These are phyloP conservation scores for Monopis laevigella DNA, from an alignment of 2,888 invertebrate genomes.

Conservation along the genomic window DNA sequence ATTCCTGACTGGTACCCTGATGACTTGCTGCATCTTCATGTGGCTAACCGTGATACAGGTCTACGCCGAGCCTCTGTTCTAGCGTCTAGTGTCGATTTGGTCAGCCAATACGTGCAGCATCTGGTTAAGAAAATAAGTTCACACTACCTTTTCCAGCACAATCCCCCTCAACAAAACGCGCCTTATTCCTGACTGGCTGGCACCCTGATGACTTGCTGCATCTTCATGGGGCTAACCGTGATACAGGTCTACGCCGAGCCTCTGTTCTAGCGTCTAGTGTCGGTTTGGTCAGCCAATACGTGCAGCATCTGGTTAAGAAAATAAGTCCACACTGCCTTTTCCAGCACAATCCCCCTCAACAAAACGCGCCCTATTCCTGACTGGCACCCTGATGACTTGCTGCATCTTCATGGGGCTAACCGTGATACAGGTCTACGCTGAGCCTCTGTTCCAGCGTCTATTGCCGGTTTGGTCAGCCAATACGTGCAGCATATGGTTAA, in stretches of 20 bases:
- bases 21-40: constrained; percentile 5
- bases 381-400: constrained; percentile 2
- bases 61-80: constrained; percentile 6
- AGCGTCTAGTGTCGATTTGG: no score
- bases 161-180: constrained; percentile 34
- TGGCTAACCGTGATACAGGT: constrained; percentile 2
- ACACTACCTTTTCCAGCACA: no score
- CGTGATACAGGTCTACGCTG: constrained; percentile 11
- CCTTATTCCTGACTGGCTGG: constrained; percentile 28
- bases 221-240: constrained; percentile 42
- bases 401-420: constrained; percentile 11
- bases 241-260: constrained; percentile 46
- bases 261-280: constrained; percentile 36
- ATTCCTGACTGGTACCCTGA: no score
- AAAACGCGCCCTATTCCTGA: constrained; percentile 3
- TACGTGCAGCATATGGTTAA: constrained; percentile 11
- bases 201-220: constrained; percentile 28
- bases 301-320: no score
- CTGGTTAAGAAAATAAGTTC: no score
- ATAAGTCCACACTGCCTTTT: no score
- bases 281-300: constrained; percentile 33
- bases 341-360: constrained; percentile 6
- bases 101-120: no score
- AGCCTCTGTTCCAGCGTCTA: constrained; percentile 7
- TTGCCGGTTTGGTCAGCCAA: not conserved